phyloP scores from a whole-genome alignment of 2,113 vertebrate species.

The Esox niger region DNA sequence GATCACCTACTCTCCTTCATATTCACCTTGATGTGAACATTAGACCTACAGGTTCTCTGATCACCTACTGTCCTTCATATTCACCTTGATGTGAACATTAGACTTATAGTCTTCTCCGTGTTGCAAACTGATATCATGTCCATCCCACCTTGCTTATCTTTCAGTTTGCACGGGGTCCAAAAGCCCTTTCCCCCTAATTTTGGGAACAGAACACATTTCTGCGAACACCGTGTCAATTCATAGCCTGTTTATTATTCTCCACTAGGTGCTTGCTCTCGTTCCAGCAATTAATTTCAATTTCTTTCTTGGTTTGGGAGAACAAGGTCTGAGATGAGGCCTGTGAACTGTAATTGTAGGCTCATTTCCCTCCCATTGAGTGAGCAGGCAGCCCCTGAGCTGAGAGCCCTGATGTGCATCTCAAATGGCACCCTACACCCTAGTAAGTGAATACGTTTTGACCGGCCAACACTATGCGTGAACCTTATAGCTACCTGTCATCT shows the following conservation, averaged over 20 bases:
- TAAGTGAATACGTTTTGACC: slow-evolving; percentile 39
- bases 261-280: slow-evolving; percentile 14
- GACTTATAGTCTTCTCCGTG: no score
- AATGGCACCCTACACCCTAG: no score
- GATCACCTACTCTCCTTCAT: no score
- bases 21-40: no score
- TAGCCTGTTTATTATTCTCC: slow-evolving; percentile 30
- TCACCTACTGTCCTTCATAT: not conserved
- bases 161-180: not conserved
- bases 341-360: no score
- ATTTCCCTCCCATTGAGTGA: no score
- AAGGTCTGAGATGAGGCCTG: slow-evolving; percentile 21
- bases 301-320: slow-evolving; percentile 28
- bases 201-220: slow-evolving; percentile 35
- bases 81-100: not conserved
- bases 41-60: not conserved
- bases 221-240: no score
- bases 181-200: slow-evolving; percentile 1
- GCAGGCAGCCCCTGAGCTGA: no score
- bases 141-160: not conserved
- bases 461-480: slow-evolving; percentile 45
- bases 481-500: slow-evolving; percentile 69
- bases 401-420: no score
- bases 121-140: no score
- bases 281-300: slow-evolving; percentile 36